Conservation (phyloP, 1,140 invertebrate species). For the Bombus waltoni region DNA sequence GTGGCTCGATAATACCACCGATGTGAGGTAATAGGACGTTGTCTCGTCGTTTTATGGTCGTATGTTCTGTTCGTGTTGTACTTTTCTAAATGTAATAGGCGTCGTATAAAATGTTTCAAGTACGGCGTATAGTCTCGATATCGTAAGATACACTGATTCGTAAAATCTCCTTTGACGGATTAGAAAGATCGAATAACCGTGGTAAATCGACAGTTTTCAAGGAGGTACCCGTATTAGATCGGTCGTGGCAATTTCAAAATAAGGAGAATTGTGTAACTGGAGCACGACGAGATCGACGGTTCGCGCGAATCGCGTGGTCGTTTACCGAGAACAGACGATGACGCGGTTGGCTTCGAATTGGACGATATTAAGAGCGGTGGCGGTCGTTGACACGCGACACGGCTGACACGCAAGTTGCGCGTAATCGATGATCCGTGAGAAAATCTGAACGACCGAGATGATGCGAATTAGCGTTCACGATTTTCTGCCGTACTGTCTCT, state of each 20-base stretch:
- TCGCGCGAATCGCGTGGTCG: slow-evolving; percentile 20
- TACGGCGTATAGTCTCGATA: no score
- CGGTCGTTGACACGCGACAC: slow-evolving; percentile 66
- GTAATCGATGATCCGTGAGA: slow-evolving; percentile 66
- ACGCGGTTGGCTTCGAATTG: slow-evolving; percentile 56
- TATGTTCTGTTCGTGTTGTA: background rate
- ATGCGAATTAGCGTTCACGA: slow-evolving; percentile 1
- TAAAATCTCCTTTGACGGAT: no score
- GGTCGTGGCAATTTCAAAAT: slow-evolving; percentile 11
- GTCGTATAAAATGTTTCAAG: background rate
- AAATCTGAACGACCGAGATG: slow-evolving; percentile 19
- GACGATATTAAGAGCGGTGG: slow-evolving; percentile 62
- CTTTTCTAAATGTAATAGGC: no score
- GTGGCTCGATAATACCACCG: no score
- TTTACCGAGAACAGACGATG: slow-evolving; percentile 54
- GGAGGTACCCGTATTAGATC: no score
- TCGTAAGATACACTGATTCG: no score
- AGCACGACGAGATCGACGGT: background rate
- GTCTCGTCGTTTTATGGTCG: background rate
- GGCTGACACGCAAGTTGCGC: slow-evolving; percentile 24
- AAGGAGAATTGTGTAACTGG: slow-evolving; percentile 1
- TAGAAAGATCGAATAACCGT: no score
- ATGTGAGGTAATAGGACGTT: background rate
- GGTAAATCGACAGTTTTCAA: no score
- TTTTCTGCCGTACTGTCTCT: background rate